phyloP scores from a whole-genome alignment of 2,113 vertebrate species.

The Heloderma charlesbogerti region DNA sequence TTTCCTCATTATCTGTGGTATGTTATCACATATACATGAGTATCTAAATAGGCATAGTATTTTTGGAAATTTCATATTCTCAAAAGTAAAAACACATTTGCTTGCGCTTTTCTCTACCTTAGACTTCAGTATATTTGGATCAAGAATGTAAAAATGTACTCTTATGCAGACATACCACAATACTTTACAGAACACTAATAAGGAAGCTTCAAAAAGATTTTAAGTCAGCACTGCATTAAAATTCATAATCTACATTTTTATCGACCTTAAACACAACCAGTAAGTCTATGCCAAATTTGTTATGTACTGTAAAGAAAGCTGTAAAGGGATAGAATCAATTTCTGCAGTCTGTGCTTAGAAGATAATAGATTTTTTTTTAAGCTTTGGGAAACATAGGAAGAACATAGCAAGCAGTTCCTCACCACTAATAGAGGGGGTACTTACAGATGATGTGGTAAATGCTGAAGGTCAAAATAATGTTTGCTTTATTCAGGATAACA shows the following conservation, averaged over 20 bases:
- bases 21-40: background rate
- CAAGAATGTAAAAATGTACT: slow-evolving; percentile 27
- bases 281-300: slow-evolving; percentile 36
- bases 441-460: background rate
- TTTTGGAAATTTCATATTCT: background rate
- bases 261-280: slow-evolving; percentile 41
- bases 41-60: background rate
- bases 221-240: slow-evolving; percentile 57
- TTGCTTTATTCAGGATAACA: slow-evolving; percentile 5
- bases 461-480: background rate
- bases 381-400: background rate
- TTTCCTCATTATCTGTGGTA: slow-evolving; percentile 7
- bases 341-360: slow-evolving; percentile 30
- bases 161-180: slow-evolving; percentile 35
- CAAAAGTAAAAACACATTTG: slow-evolving; percentile 2
- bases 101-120: background rate
- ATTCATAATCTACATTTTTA: slow-evolving; percentile 42
- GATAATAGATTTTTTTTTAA: slow-evolving; percentile 19
- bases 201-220: slow-evolving; percentile 50
- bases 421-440: background rate
- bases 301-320: slow-evolving; percentile 16
- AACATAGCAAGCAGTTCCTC: background rate
- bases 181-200: slow-evolving; percentile 58
- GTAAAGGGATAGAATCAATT: slow-evolving; percentile 41
- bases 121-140: slow-evolving; percentile 46